phyloP scores from a whole-genome alignment of 2,113 vertebrate genomes.

The Alces alces region DNA sequence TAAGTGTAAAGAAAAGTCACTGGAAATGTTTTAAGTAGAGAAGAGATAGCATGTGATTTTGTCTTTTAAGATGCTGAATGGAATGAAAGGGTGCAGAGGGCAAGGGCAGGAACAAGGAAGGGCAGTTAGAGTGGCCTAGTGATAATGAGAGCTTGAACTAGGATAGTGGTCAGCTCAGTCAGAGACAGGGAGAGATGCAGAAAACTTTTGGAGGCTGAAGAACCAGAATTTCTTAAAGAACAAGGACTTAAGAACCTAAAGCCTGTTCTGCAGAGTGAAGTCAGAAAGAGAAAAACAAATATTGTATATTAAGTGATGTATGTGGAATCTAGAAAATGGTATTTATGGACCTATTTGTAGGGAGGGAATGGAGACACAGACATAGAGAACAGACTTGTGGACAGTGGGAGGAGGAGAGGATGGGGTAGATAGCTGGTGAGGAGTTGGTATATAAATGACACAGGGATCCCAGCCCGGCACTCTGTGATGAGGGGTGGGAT shows the following conservation, averaged over 20 bases:
- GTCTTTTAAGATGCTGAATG: not conserved
- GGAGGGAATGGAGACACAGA: not conserved
- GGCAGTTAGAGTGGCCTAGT: not conserved
- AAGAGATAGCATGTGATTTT: not conserved
- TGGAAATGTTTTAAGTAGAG: not conserved
- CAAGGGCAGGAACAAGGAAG: not conserved
- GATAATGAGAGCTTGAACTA: not conserved
- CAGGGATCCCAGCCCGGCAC: not conserved
- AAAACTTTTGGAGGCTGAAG: not conserved
- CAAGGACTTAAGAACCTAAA: not conserved
- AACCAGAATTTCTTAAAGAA: not conserved
- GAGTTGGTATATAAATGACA: not conserved
- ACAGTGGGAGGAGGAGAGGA: not conserved
- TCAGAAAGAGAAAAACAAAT: not conserved
- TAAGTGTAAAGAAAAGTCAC: not conserved
- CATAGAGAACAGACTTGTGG: not conserved
- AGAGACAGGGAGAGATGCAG: not conserved
- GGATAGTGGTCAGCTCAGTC: too few relatives aligned
- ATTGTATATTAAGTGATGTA: not conserved
- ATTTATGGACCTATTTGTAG: not conserved
- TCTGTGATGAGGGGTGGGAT: not conserved
- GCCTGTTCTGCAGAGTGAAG: rapidly evolving
- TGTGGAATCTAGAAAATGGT: not conserved
- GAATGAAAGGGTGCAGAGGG: not conserved
- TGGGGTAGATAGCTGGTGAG: not conserved